Conservation (phyloP, 2,113 vertebrate genomes). For the Epinephelus lanceolatus region DNA sequence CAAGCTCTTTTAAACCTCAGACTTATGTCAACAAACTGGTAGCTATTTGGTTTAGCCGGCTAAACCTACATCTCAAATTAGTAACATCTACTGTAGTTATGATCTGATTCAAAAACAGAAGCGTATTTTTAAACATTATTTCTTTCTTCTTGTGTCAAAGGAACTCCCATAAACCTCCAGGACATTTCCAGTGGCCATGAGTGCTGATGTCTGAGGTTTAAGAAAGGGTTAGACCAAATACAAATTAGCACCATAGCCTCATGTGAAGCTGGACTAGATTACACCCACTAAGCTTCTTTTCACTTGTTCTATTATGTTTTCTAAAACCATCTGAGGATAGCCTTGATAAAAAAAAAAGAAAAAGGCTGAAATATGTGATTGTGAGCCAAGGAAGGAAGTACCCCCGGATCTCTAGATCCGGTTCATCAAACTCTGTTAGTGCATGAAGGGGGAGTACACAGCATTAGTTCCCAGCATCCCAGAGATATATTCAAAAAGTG, state of each 20-base stretch:
- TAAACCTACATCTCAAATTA: slow-evolving; percentile 54
- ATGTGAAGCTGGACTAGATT: slow-evolving; percentile 34
- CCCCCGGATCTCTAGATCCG: not conserved
- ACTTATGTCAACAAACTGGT: slow-evolving; percentile 77
- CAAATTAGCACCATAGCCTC: slow-evolving; percentile 57
- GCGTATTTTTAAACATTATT: slow-evolving; percentile 40
- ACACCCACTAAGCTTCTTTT: slow-evolving; percentile 36
- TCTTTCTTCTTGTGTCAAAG: slow-evolving; percentile 33
- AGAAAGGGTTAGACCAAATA: slow-evolving; percentile 67
- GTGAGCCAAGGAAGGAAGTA: slow-evolving; percentile 10
- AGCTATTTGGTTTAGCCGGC: slow-evolving; percentile 48
- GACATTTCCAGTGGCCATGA: slow-evolving; percentile 71
- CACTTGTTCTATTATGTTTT: slow-evolving; percentile 45
- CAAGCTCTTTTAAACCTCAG: slow-evolving; percentile 76
- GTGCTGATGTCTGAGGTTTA: slow-evolving; percentile 64
- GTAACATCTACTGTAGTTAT: slow-evolving; percentile 40
- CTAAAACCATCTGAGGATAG: not conserved
- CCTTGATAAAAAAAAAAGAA: slow-evolving; percentile 5
- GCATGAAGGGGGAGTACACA: not conserved
- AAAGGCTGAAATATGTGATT: slow-evolving; percentile 1
- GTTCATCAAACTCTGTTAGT: slow-evolving; percentile 18
- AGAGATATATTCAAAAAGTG: slow-evolving; percentile 18
- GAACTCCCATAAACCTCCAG: slow-evolving; percentile 65
- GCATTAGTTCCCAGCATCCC: not conserved
- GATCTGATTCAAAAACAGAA: slow-evolving; percentile 54